These are phyloP conservation scores for Luperina nickerlii DNA, from an alignment of 2,888 invertebrate genomes.

Conservation along the genomic window DNA sequence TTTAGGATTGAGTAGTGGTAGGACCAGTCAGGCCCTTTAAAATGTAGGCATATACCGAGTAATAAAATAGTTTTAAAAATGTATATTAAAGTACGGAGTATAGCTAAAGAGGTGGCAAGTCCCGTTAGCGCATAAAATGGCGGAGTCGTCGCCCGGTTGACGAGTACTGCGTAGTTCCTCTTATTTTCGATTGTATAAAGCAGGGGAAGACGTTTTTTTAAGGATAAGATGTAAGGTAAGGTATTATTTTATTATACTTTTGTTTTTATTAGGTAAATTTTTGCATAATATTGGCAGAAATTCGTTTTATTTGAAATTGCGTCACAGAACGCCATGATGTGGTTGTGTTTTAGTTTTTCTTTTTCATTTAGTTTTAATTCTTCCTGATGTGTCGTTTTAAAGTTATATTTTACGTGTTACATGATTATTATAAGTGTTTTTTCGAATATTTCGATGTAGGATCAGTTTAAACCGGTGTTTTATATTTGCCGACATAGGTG, in stretches of 20 bases:
- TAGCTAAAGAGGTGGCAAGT: slow-evolving; percentile 73
- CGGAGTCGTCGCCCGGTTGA: slow-evolving; percentile 84
- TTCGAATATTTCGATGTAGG: slow-evolving; percentile 32
- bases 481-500: slow-evolving; percentile 52
- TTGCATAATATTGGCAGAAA: slow-evolving; percentile 40
- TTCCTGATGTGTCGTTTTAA: slow-evolving; percentile 8
- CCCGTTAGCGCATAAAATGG: slow-evolving; percentile 78
- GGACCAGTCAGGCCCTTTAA: slow-evolving; percentile 68
- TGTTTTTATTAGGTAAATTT: slow-evolving; percentile 50
- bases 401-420: slow-evolving; percentile 8
- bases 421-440: slow-evolving; percentile 7
- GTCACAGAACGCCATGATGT: slow-evolving; percentile 68
- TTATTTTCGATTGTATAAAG: slow-evolving; percentile 67
- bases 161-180: slow-evolving; percentile 73
- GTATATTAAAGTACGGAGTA: slow-evolving; percentile 68
- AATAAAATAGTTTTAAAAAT: slow-evolving; percentile 70
- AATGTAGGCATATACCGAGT: slow-evolving; percentile 72
- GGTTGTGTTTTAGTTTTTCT: slow-evolving; percentile 48
- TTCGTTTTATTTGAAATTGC: slow-evolving; percentile 53
- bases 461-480: slow-evolving; percentile 53
- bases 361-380: background rate
- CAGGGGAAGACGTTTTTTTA: slow-evolving; percentile 69
- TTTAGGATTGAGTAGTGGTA: slow-evolving; percentile 67
- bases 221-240: slow-evolving; percentile 78
- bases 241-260: slow-evolving; percentile 68